Conservation (phyloP, 1,140 invertebrate genomes). For the Lepidurus packardi region DNA sequence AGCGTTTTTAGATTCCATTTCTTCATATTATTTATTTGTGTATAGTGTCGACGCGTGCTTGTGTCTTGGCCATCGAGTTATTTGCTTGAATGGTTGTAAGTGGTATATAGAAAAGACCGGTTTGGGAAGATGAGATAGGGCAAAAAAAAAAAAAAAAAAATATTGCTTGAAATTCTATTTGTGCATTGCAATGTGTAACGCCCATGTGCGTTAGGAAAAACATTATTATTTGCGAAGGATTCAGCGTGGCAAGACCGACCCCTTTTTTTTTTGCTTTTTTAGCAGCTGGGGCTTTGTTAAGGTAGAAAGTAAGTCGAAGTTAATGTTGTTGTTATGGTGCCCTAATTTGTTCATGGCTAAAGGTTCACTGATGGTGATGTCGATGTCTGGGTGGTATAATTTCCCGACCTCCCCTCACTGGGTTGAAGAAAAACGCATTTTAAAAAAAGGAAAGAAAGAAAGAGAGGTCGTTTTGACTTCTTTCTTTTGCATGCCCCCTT, state of each 20-base stretch:
- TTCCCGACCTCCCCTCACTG: background rate
- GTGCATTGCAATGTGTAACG: background rate
- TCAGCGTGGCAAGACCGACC: background rate
- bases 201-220: background rate
- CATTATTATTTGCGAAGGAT: background rate
- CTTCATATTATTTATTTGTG: too few species aligned
- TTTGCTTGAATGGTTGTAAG: too few species aligned
- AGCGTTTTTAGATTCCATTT: too few species aligned
- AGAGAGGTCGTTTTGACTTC: background rate
- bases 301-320: background rate
- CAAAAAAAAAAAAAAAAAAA: background rate
- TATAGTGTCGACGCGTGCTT: too few species aligned
- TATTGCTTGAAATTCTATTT: background rate
- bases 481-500: background rate
- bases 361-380: background rate
- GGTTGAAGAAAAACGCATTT: background rate
- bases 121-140: background rate
- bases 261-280: background rate
- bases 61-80: too few species aligned
- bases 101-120: background rate
- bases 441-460: background rate
- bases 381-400: background rate
- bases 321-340: slow-evolving; percentile 1
- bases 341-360: slow-evolving; percentile 8
- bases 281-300: background rate